Conservation (phyloP, 2,888 invertebrate species). For the Caenorhabditis angaria region DNA sequence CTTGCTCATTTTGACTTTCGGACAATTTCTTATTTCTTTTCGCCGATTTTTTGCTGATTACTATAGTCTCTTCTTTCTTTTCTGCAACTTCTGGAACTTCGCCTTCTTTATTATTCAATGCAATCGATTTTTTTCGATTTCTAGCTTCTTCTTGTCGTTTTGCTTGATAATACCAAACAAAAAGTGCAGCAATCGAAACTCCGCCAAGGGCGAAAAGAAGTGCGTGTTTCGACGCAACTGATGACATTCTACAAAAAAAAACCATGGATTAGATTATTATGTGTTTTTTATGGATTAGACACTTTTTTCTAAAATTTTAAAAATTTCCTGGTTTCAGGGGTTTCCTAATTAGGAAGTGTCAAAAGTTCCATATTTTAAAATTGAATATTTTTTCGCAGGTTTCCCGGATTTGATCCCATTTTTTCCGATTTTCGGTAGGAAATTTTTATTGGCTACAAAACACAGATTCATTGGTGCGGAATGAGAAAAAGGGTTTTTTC, state of each 20-base stretch:
- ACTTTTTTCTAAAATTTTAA: neutral
- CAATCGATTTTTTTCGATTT: neutral
- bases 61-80: constrained; percentile 1
- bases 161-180: constrained; percentile 44
- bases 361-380: neutral
- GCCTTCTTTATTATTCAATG: no score
- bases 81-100: no score
- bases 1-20: constrained; percentile 1
- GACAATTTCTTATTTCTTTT: constrained; percentile 3
- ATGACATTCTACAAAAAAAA: constrained; percentile 52
- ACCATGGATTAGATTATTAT: no score
- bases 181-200: constrained; percentile 51
- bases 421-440: no score
- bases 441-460: no score
- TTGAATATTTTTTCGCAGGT: neutral
- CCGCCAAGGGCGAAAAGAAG: constrained; percentile 54
- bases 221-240: constrained; percentile 49
- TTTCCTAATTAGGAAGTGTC: neutral
- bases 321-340: no score
- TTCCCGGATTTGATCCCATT: no score
- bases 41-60: neutral
- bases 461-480: no score
- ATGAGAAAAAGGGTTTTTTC: no score
- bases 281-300: no score
- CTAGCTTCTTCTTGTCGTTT: constrained; percentile 18